Conservation (phyloP, 1,140 invertebrate genomes). For the Daktulosphaira vitifoliae region DNA sequence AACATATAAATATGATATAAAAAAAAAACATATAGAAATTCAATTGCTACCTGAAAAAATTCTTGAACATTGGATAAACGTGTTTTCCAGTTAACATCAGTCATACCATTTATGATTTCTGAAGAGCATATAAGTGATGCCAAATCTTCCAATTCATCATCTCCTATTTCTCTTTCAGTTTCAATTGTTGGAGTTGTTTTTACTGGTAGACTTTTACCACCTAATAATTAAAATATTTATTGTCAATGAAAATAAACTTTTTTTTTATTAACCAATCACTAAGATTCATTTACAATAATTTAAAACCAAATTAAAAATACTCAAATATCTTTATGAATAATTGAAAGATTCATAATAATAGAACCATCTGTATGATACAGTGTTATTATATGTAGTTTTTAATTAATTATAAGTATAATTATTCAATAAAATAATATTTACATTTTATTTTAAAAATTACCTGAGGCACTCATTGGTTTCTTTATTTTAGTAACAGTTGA, state of each 20-base stretch:
- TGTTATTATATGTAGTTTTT: no score
- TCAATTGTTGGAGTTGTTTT: slow-evolving; percentile 38
- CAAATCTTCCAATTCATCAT: slow-evolving; percentile 65
- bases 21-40: neutral
- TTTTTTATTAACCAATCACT: no score
- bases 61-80: slow-evolving; percentile 69
- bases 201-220: slow-evolving; percentile 40
- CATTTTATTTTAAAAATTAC: slow-evolving; percentile 5
- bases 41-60: slow-evolving; percentile 48
- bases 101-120: slow-evolving; percentile 58
- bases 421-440: no score
- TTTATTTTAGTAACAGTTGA: neutral
- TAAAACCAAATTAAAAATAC: no score
- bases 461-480: slow-evolving; percentile 15
- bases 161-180: slow-evolving; percentile 48
- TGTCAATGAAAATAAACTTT: neutral
- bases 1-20: neutral
- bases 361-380: no score
- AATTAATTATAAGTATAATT: no score
- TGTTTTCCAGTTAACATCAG: slow-evolving; percentile 78
- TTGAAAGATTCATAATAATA: no score
- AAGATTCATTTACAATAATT: no score
- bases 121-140: slow-evolving; percentile 53
- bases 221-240: neutral
- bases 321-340: no score